A percentile compares a stretch with the other conserved stretches of the same genome.
phyloP scores from a whole-genome alignment of 2,888 invertebrate genomes.

The Apoda limacodes region DNA sequence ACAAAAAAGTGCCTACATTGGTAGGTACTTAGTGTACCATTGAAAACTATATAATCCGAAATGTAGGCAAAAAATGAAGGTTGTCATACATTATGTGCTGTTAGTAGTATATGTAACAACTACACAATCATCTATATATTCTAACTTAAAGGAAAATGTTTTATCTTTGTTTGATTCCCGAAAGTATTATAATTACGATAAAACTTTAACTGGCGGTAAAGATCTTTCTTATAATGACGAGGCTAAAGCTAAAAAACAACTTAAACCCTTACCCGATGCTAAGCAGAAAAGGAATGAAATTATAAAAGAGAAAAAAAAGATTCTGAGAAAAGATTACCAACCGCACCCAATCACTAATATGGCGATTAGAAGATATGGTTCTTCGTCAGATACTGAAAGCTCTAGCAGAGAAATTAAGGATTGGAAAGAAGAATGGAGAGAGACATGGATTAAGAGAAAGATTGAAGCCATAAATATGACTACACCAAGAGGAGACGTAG shows the following conservation, averaged over 20 bases:
- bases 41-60: too few relatives aligned
- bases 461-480: conserved; percentile 32
- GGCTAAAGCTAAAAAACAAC: conserved; percentile 13
- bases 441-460: conserved; percentile 27
- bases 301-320: conserved; percentile 2
- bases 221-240: conserved; percentile 5
- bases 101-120: conserved; percentile 14
- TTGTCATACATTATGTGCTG: conserved; percentile 16
- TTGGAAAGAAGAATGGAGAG: conserved; percentile 29
- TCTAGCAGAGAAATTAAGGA: conserved; percentile 25
- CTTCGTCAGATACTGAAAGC: conserved; percentile 18
- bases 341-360: conserved; percentile 35
- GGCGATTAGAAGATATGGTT: conserved; percentile 12
- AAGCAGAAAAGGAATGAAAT: conserved; percentile 8
- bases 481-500: conserved; percentile 28
- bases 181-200: background rate
- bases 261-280: conserved; percentile 8
- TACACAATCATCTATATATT: conserved; percentile 21
- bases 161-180: conserved; percentile 15
- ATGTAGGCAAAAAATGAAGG: conserved; percentile 29
- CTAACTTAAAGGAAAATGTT: conserved; percentile 21
- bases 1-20: too few relatives aligned
- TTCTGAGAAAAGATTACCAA: conserved; percentile 18
- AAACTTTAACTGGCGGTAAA: conserved; percentile 2
- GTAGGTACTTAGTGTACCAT: too few relatives aligned